Base-by-base conservation (phyloP, 1,140 invertebrate genomes). In the Olivierus martensii region DNA sequence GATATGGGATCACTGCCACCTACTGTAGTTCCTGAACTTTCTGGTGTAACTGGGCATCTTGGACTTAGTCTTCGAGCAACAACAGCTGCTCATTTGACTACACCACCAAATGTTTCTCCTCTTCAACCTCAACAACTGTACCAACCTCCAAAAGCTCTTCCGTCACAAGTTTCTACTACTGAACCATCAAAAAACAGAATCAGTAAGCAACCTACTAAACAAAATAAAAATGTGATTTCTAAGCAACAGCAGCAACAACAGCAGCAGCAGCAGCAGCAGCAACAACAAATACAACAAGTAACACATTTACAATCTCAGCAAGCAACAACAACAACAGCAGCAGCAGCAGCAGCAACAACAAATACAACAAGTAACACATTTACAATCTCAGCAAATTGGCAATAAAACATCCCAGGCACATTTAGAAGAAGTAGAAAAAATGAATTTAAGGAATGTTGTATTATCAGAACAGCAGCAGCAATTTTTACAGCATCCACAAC, bases 231-330 rank as follows among this genome's bases (percentile, higher is more conserved):
- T 41, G 28, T 28, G 6, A 41, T 41, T n/a, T 41, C 28, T 28
- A 28, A 57, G 14, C 49, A 62, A 51, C 69, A 70, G 52, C 62
- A 69, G 21, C 69, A 64, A 50, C 65, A 68, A 53, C 45, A 60
- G 58, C 59, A 57, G 56, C 51, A 57, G 21, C 56, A 59, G 15
- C 63, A 67, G 49, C 65, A 65, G 46, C 56, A 59, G 17, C 63
- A 63, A 39, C 56, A 61, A 37, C 58, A 59, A 50, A 58, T 52
- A n/a, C 48, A 55, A 37, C 53, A 58, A 42, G 37, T 43, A 15
- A 39, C 28, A 19, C 46, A 57, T 15, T 36, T 53, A 12, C 54
- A 57, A 22, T 46, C 50, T 12, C 55, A 59, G n/a, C 59, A 52
- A 70, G 52, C 62, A 69, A 21, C 69, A 64, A 50, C 65, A 68